Percentiles rank a stretch among this genome's conserved stretches.
Evolutionary conservation across 2,888 invertebrate genomes (phyloP).

Genomic region (Melieria picta): DNA sequence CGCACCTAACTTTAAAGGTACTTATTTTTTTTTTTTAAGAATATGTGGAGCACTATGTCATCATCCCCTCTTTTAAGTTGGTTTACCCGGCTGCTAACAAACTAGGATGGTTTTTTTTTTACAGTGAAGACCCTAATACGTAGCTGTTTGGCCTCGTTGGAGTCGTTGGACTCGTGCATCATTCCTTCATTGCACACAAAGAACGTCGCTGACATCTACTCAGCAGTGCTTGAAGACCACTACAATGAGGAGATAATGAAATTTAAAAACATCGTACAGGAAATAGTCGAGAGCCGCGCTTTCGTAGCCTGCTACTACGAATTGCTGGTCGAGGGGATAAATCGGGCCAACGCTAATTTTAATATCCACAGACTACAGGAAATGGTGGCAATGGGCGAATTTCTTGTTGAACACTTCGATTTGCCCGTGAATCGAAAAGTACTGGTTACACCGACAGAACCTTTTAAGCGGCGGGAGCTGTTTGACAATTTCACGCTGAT

Average conservation of each 20-base stretch:
- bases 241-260: slow-evolving; percentile 59
- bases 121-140: slow-evolving; percentile 58
- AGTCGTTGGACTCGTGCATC: slow-evolving; percentile 61
- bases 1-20: slow-evolving; percentile 44
- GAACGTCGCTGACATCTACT: slow-evolving; percentile 47
- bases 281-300: slow-evolving; percentile 61
- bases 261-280: slow-evolving; percentile 57
- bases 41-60: no score
- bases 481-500: slow-evolving; percentile 56
- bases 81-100: background rate
- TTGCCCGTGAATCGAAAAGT: slow-evolving; percentile 51
- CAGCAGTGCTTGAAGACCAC: slow-evolving; percentile 61
- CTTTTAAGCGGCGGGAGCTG: slow-evolving; percentile 44
- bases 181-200: slow-evolving; percentile 60
- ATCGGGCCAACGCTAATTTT: slow-evolving; percentile 47
- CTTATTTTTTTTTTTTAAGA: background rate
- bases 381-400: slow-evolving; percentile 53
- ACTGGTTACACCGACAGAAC: slow-evolving; percentile 37
- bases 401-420: slow-evolving; percentile 58
- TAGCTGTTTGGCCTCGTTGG: slow-evolving; percentile 63
- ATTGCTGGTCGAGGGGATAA: slow-evolving; percentile 50
- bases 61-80: background rate
- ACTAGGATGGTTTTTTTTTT: slow-evolving; percentile 26
- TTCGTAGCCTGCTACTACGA: slow-evolving; percentile 57
- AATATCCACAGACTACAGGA: slow-evolving; percentile 51